Base-by-base conservation (phyloP, 2,797 vertebrate genomes). In the Sebastolobus altivelis region DNA sequence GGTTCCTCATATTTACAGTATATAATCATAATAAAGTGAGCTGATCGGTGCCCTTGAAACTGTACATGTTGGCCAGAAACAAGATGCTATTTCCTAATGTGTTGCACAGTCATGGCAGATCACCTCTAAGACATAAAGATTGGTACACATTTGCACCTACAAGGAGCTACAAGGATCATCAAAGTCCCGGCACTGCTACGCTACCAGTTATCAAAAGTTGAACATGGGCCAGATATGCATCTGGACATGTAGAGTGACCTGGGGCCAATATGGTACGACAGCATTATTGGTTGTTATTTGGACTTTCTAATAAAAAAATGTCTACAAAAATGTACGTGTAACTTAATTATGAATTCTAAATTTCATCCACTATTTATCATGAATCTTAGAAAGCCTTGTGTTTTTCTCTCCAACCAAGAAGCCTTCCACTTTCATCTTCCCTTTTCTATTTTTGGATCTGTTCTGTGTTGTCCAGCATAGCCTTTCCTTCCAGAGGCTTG, bases 371-470 rank as follows among this genome's bases (percentile, higher is more conserved):
- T 59, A 31, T 80, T 79, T 59, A 29, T 75, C 33, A 63, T 8
- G 37, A 18, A 68, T 75, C 73, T 74, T 25, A 56, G 54, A 85
- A 67, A 86, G 40, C 62, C 35, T 20, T 5, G 4, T 31, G 46
- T 75, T 76, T 76, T 56, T 60, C 55, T 74, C 40, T 56, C 22
- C 18, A 63, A 61, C 83, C 70, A 77, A 81, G 72, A 81, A 35
- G 35, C 62, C 60, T 52, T 73, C 46, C 35, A 16, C 43, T 87
- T 84, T 74, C 65, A 70, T 82, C 71, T 56, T 65, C 18, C 62
- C 56, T 8, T 83, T 83, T 87, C 89, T 91, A 90, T 94, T 89
- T 91, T 84, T 79, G 81, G 83, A 79, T 22, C n/a, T 29, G 54
- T 33, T 81, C 75, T 29, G 62, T 84, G 87, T 85, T 82, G 82